Evolutionary conservation across 2,888 invertebrate genomes (phyloP), one percentile per base, ranked within the genome.

Genomic region (Dicyrtomina minuta): DNA sequence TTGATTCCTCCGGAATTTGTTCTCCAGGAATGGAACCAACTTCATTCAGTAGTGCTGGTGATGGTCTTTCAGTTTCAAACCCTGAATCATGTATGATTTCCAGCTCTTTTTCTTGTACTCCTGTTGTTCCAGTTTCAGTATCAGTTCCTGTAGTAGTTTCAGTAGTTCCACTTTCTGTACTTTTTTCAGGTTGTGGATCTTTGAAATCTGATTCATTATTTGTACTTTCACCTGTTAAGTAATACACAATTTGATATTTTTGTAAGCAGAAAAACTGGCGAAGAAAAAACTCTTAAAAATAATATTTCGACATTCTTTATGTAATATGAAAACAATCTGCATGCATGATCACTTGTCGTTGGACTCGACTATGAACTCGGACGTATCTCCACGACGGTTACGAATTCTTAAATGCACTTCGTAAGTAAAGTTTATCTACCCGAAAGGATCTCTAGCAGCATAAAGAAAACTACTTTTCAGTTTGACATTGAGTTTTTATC

Each of bases 21-120:
- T 61, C 55, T 33, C 33, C 51, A 51, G 55, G 65, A 44, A 46
- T 56, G 20, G n/a, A 24, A 26, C 44, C 33, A 26, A 51, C 61
- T 65, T 62, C 24, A 46, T 53, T 58, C 27, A 62, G 53, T 56
- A 60, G 44, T 12, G 72, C 68, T 13, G 71, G 73, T 33, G 69
- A 64, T 13, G 73, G 71, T 44, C 69, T 44, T 0, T 71, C 73
- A 20, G 73, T 69, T 43, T 73, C 73, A 44, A 73, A 73, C n/a
- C 72, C 72, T 26, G 72, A 73, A 51, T 71, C 71, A 33, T 69
- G 67, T 15, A 66, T 56, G 43, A 66, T 59, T 27, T 66, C 66
- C 44, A 67, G 46, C 13, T 71, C 71, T 33, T 33, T 33, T 33
- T 33, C 33, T 33, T 33, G 33, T 33, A 33, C 33, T 33, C 33